Conservation (phyloP, 1,140 invertebrate genomes). For the Papilio glaucus region DNA sequence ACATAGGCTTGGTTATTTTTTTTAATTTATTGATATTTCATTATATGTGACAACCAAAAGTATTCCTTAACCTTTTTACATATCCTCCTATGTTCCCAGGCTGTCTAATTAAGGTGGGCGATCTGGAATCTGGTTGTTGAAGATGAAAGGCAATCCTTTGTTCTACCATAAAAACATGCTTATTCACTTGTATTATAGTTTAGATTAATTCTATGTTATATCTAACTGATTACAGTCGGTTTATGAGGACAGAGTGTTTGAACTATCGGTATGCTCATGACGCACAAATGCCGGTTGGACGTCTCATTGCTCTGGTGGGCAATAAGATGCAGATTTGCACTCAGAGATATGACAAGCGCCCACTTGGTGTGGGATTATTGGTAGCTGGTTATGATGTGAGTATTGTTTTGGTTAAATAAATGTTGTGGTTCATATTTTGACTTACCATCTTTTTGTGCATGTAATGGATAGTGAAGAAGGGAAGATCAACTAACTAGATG, state of each 20-base stretch:
- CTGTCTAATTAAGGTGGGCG: no score
- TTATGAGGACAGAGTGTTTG: constrained; percentile 96
- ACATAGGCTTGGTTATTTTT: no score
- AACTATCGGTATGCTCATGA: constrained; percentile 96
- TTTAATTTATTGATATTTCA: no score
- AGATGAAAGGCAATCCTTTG: neutral
- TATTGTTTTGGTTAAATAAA: constrained; percentile 49
- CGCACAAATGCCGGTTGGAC: constrained; percentile 90
- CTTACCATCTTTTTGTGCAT: no score
- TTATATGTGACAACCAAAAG: no score
- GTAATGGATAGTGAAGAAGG: no score
- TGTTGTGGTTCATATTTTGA: no score
- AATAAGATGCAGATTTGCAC: constrained; percentile 99
- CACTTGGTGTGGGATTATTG: constrained; percentile 98
- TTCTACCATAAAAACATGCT: neutral
- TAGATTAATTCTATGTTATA: constrained; percentile 31
- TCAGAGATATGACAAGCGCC: constrained; percentile 97
- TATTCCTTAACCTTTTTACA: no score
- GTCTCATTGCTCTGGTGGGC: constrained; percentile 93
- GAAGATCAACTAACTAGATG: no score
- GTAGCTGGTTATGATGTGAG: constrained; percentile 98
- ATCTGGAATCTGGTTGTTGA: no score
- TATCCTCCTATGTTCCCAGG: no score
- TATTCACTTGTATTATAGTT: constrained; percentile 14
- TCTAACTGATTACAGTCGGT: constrained; percentile 87